These are phyloP conservation scores for Oreochromis niloticus DNA, from an alignment of 2,113 vertebrate genomes.

Conservation along the genomic window DNA sequence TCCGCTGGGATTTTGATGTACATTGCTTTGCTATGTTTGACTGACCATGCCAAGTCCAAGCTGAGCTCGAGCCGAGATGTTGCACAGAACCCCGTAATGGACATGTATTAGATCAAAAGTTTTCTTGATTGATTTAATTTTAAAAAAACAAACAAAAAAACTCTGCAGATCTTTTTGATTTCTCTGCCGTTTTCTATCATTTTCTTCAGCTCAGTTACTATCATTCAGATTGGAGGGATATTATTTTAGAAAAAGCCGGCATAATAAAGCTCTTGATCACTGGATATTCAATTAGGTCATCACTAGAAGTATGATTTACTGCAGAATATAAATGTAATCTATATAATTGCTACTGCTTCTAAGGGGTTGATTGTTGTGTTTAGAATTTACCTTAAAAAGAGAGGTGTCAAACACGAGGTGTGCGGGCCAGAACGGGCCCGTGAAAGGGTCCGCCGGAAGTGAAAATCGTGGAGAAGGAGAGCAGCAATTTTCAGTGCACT, in stretches of 20 bases:
- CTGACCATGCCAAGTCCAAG: constrained; percentile 1
- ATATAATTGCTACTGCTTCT: neutral
- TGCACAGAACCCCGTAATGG: constrained; percentile 17
- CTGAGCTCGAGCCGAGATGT: neutral
- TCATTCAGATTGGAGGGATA: neutral
- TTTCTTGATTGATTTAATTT: constrained; percentile 13
- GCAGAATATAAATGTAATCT: neutral
- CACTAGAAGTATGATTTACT: neutral
- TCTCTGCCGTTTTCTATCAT: neutral
- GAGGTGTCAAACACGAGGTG: neutral
- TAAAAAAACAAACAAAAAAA: rapidly evolving
- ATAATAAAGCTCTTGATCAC: neutral
- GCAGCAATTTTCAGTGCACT: neutral
- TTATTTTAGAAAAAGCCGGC: neutral
- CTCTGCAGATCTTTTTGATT: neutral
- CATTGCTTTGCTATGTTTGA: neutral
- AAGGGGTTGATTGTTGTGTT: neutral
- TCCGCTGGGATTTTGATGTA: constrained; percentile 11
- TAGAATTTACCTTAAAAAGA: neutral
- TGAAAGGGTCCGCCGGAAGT: neutral
- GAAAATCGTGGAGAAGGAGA: neutral
- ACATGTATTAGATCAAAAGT: constrained; percentile 25
- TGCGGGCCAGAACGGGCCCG: neutral
- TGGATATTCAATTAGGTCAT: neutral
- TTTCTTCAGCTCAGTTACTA: neutral